phyloP scores from a whole-genome alignment of 1,140 invertebrate genomes.

The Papilio helenus region DNA sequence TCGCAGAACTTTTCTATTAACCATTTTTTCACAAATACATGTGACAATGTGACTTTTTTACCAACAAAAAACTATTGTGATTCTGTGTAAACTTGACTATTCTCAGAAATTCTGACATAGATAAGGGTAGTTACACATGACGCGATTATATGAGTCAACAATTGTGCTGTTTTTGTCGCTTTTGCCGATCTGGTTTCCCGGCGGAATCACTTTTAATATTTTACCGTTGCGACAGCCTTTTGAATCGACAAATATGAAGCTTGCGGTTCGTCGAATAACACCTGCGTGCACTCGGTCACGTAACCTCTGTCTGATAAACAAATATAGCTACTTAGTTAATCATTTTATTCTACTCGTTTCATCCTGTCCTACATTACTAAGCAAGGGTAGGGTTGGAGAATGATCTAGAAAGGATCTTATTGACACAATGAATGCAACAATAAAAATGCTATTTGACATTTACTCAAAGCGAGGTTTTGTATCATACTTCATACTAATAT shows the following conservation, averaged over 20 bases:
- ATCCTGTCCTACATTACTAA: too few relatives aligned
- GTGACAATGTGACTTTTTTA: neutral
- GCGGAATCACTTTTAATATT: neutral
- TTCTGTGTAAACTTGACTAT: neutral
- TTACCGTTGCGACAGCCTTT: conserved; percentile 27
- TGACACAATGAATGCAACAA: too few relatives aligned
- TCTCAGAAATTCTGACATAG: neutral
- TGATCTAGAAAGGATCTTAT: too few relatives aligned
- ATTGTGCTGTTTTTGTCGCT: neutral
- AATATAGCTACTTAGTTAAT: neutral
- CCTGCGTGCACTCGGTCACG: conserved; percentile 54
- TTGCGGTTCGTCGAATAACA: conserved; percentile 40
- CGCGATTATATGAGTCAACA: neutral
- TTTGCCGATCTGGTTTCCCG: neutral
- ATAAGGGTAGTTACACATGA: neutral
- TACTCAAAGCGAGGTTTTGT: neutral
- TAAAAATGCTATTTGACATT: neutral
- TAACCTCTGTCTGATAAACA: conserved; percentile 36
- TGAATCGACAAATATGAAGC: conserved; percentile 22
- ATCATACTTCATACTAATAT: too few relatives aligned
- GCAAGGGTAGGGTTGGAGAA: too few relatives aligned
- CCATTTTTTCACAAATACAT: neutral
- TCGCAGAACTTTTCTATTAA: neutral
- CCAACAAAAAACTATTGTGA: neutral
- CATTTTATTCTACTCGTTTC: conserved; percentile 12